Evolutionary conservation across 2,888 invertebrate species (phyloP), one percentile per base, ranked within the genome.

Genomic region (Scaptomyza flava): DNA sequence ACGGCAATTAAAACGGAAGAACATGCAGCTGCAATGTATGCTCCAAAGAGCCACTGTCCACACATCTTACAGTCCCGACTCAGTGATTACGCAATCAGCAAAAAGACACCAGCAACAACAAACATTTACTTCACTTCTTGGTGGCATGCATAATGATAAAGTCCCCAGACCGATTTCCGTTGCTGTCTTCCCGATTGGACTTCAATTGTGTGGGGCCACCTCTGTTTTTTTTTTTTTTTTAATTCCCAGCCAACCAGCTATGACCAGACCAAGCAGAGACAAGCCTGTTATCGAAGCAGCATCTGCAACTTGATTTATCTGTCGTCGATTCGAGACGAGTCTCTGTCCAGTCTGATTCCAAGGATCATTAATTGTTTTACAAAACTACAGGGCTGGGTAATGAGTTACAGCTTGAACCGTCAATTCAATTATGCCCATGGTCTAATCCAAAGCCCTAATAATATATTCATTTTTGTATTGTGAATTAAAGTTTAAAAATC

Each of bases 1-100:
- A 70, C 51, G 62, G 70, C 85, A 84, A 84, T 85, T 84, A 85
- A 83, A 84, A 83, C 85, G 83, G 81, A 76, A 64, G 75, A 61
- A 62, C 59, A 3, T 17, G 41, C 62, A 56, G 56, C 50, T 45
- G 58, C 61, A 23, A 14, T 14, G 30, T 14, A 11, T 30, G 9
- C 23, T 12, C 38, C 27, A 43, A 54, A 31, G 59, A 38, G 52
- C 33, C 17, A 47, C 68, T 57, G 42, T 68, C 62, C 33, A 41
- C 47, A 41, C 46, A 51, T 60, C 38, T 51, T 67, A 56, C 62
- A 67, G 20, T 48, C 48, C 58, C 65, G 50, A 56, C 27, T 59
- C 53, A 50, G 31, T 75, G 77, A 76, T 79, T 82, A 81, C 54
- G 72, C 76, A 78, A 78, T 76, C 78, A 73, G 72, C 61, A 54